Evolutionary conservation across 2,113 vertebrate genomes (phyloP), one percentile per base, ranked within the genome.

Genomic region (Pseudolaguvia tuberculata): DNA sequence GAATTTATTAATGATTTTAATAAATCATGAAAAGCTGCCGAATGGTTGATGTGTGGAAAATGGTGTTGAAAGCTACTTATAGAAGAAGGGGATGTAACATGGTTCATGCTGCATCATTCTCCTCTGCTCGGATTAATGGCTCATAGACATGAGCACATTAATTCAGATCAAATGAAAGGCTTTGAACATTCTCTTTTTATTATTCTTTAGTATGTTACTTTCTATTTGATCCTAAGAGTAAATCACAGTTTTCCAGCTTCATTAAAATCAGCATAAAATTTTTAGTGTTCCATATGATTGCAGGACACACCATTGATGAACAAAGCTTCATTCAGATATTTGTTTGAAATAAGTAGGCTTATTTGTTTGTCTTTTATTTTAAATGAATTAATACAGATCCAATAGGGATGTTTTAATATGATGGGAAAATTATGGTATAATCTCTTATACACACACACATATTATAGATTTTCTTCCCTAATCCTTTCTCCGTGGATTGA

Each of bases 401-500:
- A n/a, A 14, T 1, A 6, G 59, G 7, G 47, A 18, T 61, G 20
- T 21, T 42, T 4, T 42, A 20, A 21, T 42, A 9, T 23, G 39
- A 1, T 23, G 39, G 21, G 15, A n/a, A n/a, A n/a, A n/a, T n/a
- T n/a, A n/a, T n/a, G n/a, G n/a, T n/a, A n/a, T n/a, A n/a, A n/a
- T n/a, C n/a, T n/a, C n/a, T n/a, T n/a, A n/a, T n/a, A n/a, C n/a
- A n/a, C n/a, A n/a, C n/a, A 58, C 35, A 57, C 50, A 29, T 47
- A 52, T 18, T 65, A 10, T 25, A 17, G 62, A 53, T 35, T 50
- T n/a, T 31, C 63, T 63, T 23, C 59, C 27, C n/a, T 72, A 71
- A 79, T 68, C 56, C n/a, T 29, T 42, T 50, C 13, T 39, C 47
- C 31, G 27, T 84, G 76, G 55, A 71, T 77, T 77, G 70, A 62